Percentiles rank a stretch among this genome's conserved stretches.
These are phyloP conservation scores for Aptenodytes patagonicus DNA, from an alignment of 2,113 vertebrate species.

Conservation along the genomic window DNA sequence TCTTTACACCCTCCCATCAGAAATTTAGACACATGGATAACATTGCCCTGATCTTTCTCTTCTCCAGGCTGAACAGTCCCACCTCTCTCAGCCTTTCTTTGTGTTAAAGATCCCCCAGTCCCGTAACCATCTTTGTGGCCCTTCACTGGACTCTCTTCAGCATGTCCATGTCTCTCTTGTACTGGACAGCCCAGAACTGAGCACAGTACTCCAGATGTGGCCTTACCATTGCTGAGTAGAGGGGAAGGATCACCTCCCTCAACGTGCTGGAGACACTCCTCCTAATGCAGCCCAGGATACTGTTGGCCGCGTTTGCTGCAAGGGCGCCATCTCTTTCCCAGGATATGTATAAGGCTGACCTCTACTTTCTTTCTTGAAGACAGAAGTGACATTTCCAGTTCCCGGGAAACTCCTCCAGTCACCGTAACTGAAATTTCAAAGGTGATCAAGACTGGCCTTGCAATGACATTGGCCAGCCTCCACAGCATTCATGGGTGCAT, in stretches of 20 bases:
- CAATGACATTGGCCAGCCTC: not conserved
- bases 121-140: not conserved
- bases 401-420: not conserved
- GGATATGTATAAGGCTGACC: not conserved
- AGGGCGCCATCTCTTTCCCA: not conserved
- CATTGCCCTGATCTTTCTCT: not conserved
- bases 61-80: not conserved
- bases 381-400: not conserved
- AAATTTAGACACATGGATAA: not conserved
- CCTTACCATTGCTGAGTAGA: not conserved
- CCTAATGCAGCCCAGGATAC: not conserved
- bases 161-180: not conserved
- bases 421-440: not conserved
- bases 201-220: not conserved
- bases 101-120: not conserved
- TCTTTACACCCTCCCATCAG: not conserved
- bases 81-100: not conserved
- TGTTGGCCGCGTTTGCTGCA: rapidly evolving
- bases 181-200: not conserved
- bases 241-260: not conserved
- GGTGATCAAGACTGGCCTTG: not conserved
- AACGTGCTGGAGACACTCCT: not conserved
- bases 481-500: not conserved
- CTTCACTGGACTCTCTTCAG: not conserved
- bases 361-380: not conserved